Conservation (phyloP, 2,888 invertebrate genomes). For the Chydorus sphaericus region DNA sequence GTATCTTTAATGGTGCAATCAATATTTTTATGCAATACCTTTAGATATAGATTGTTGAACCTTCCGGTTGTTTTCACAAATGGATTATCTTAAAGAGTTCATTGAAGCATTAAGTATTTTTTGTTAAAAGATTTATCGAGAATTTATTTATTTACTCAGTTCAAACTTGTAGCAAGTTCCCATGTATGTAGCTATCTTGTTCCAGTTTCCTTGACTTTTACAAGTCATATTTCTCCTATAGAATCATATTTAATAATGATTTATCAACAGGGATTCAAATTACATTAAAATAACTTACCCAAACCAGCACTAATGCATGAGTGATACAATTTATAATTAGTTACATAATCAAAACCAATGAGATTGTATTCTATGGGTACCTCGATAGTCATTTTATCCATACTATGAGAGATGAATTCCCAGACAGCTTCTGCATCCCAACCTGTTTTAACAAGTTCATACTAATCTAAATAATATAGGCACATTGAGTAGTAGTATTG, state of each 20-base stretch:
- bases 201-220: slow-evolving; percentile 18
- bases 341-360: background rate
- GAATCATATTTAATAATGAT: too few species aligned
- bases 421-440: too few species aligned
- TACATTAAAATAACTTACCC: slow-evolving; percentile 3
- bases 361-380: too few species aligned
- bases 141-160: slow-evolving; percentile 15
- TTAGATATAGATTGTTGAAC: slow-evolving; percentile 21
- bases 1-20: background rate
- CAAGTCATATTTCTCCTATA: slow-evolving; percentile 19
- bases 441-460: too few species aligned
- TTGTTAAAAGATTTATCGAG: background rate
- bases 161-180: slow-evolving; percentile 20
- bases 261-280: too few species aligned
- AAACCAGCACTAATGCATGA: too few species aligned
- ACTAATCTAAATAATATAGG: too few species aligned
- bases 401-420: slow-evolving; percentile 13
- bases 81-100: background rate
- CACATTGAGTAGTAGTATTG: too few species aligned
- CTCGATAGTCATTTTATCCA: slow-evolving; percentile 14
- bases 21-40: too few species aligned
- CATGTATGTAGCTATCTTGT: slow-evolving; percentile 18
- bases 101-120: background rate
- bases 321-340: background rate
- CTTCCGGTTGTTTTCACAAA: slow-evolving; percentile 17